Base-by-base conservation (phyloP, 2,888 invertebrate species). In the Dynastes maya region DNA sequence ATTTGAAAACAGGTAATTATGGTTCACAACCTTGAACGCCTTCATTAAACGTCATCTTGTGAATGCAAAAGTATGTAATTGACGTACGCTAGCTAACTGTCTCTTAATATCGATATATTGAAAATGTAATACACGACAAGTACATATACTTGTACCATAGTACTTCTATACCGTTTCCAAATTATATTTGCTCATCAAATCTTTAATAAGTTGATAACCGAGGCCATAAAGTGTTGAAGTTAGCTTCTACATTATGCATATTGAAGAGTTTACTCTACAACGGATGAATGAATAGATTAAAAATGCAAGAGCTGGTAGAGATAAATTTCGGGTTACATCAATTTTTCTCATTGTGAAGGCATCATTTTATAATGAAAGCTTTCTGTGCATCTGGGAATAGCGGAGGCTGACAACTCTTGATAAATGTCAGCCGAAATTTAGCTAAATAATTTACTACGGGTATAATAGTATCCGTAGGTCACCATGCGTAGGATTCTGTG, bases 381-480 rank as follows among this genome's bases (percentile, higher is more conserved):
- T 63, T 63, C 29, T 63, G 63, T 11, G 32, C 63, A 63, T 11
- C 13, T 32, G 63, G 63, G 63, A 63, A 63, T 32, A 63, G 63
- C 32, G 5, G 13, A 63, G 29, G 63, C 63, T 32, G 29, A 63
- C 63, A 32, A 29, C 63, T 11, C 63, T 63, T 63, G 63, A 63
- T 63, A 63, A 63, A 63, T 63, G 63, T 63, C 63, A 63, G 63
- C 9, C 27, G 63, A 63, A 63, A 63, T 63, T 63, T 63, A 11
- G 32, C 27, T 63, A 63, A 63, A 63, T 63, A 63, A 32, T 63
- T 63, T 32, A 63, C 8, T 63, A 8, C 63, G 63, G 29, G 13
- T 63, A 32, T 32, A 32, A 2, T 63, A 63, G 1, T 9, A 63
- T 22, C 22, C 22, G 22, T 63, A 63, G 29, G 29, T 32, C 29